Evolutionary conservation across 2,888 invertebrate genomes (phyloP), one percentile per base, ranked within the genome.

Genomic region (Serripes groenlandicus): DNA sequence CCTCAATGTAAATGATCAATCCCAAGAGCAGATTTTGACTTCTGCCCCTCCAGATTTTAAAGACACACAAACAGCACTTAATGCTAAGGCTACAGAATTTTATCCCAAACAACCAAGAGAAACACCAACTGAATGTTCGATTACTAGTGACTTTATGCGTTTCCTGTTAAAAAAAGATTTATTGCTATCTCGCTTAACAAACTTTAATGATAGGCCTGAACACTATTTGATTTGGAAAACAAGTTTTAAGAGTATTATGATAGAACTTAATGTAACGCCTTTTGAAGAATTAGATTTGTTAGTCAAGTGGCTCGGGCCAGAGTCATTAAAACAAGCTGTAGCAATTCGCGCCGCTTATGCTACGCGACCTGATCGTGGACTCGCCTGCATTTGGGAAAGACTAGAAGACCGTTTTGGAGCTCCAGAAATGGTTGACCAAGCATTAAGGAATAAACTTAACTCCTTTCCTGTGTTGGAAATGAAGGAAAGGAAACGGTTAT

Each of bases 121-220:
- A n/a, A n/a, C n/a, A n/a, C n/a, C n/a, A n/a, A n/a, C n/a, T n/a
- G n/a, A n/a, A n/a, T n/a, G n/a, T n/a, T n/a, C n/a, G n/a, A n/a
- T n/a, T 42, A 42, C 9, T 18, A 54, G n/a, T 21, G 76, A 70
- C 26, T 56, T 75, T 1, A 75, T 73, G 11, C 21, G n/a, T 5
- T 78, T 70, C 52, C 64, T 78, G 18, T 37, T 75, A n/a, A 60
- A 69, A 35, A 78, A 81, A 58, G 75, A 81, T 7, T 60, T 81
- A 34, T 52, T 78, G 18, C 35, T 81, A 18, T 64, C 81, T 4
- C 58, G 75, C 1, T 56, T 82, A 28, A 52, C 60, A 15, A 70
- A 64, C 23, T 82, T 78, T 35, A 79, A 75, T 42, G 83, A 75
- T 34, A 35, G 28, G 7, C 76, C 76, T 1, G 83, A 83, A 62